Base-by-base conservation (phyloP, 2,797 vertebrate genomes). In the Lepilemur septentrionalis region DNA sequence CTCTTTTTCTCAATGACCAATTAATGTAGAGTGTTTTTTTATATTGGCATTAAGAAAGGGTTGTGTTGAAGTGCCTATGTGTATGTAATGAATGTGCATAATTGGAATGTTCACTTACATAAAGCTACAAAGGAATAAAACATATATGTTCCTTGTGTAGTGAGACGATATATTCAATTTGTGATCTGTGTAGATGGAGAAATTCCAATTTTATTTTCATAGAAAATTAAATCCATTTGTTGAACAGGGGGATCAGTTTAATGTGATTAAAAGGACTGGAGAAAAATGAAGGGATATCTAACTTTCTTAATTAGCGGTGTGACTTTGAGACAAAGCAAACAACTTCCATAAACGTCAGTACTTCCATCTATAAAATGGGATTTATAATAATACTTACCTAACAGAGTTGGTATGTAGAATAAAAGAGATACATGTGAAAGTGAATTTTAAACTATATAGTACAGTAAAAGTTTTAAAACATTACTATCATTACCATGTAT, bases 1-100 rank as follows among this genome's bases (percentile, higher is more conserved):
- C 23, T 11, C 1, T 32, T 85, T 67, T 96, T 83, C 22, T 30
- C 46, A 92, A 76, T 13, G 23, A 46, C 78, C 92, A 88, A 76
- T 43, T 41, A 59, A 61, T 91, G 81, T 79, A 48, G 70, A 96
- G 69, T 93, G 88, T 67, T 98, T 96, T 96, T 98, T 96, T 94
- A 96, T 96, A 83, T 82, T 95, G 52, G 84, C 46, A 63, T 65
- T 96, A 92, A 96, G 88, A 94, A 93, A 96, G 63, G 57, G 78
- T 97, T 93, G 35, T 87, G 80, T 73, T 97, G 93, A 97, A 93
- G 96, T 87, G 28, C 57, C 12, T 59, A 59, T 59, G 57, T 59
- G 57, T 59, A 59, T 28, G 20, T 59, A 75, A 38, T 22, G 43
- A 32, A n/a, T 69, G 15, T 65, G 11, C 35, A 41, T 87, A 48